A percentile compares a stretch with the other conserved stretches of the same genome.
Conservation (phyloP, 2,888 invertebrate species). For the Ptychoptera albimana region DNA sequence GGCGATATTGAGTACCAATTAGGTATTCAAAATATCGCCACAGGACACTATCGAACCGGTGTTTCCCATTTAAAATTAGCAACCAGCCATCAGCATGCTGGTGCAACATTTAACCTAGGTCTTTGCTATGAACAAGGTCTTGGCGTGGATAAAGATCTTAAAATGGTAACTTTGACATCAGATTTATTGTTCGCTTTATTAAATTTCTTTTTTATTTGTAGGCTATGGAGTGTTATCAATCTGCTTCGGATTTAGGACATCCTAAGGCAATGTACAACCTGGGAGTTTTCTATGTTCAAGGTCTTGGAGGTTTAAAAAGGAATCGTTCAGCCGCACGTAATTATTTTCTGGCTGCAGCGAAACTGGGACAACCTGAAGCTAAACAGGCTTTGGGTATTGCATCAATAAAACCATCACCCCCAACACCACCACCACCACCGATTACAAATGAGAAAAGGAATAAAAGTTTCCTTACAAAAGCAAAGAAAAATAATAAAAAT, state of each 20-base stretch:
- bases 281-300: constrained; percentile 49
- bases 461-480: no score
- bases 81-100: constrained; percentile 39
- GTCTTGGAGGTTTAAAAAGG: constrained; percentile 38
- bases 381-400: constrained; percentile 31
- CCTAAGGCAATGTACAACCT: constrained; percentile 52
- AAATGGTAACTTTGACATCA: constrained; percentile 24
- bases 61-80: constrained; percentile 38
- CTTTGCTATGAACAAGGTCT: constrained; percentile 51
- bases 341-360: constrained; percentile 39
- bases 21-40: constrained; percentile 41
- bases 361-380: constrained; percentile 40
- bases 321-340: constrained; percentile 36
- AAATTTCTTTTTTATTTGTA: constrained; percentile 21
- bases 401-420: neutral
- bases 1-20: constrained; percentile 43
- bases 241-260: constrained; percentile 46
- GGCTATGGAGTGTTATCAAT: constrained; percentile 49
- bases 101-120: constrained; percentile 50
- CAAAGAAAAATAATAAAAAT: no score
- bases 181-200: constrained; percentile 6
- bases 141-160: constrained; percentile 41
- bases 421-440: neutral
- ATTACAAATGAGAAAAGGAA: no score
- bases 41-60: constrained; percentile 38